Percentiles rank a stretch among this genome's conserved stretches.
Evolutionary conservation across 2,888 invertebrate species (phyloP).

Genomic region (Dryomyza anilis): DNA sequence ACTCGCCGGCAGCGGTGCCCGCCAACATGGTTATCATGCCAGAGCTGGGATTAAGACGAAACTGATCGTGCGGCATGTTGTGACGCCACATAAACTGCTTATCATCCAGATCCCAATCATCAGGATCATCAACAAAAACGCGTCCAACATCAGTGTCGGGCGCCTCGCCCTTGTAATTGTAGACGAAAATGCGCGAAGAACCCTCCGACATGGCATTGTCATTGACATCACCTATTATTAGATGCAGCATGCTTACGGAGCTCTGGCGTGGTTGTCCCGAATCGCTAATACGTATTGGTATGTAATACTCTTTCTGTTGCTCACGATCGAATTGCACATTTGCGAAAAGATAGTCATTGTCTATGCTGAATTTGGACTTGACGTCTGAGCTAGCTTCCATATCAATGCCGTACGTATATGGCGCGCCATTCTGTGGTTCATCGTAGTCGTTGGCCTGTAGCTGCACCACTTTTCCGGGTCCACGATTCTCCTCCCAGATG

Average conservation of each 20-base stretch:
- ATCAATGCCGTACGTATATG: constrained; percentile 72
- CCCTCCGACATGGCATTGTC: constrained; percentile 91
- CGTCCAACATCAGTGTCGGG: constrained; percentile 86
- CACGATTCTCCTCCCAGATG: constrained; percentile 82
- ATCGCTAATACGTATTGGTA: constrained; percentile 90
- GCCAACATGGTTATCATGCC: constrained; percentile 89
- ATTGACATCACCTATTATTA: constrained; percentile 93
- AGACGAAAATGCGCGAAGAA: constrained; percentile 88
- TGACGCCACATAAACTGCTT: constrained; percentile 80
- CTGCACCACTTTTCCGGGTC: constrained; percentile 71
- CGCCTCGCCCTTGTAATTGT: constrained; percentile 87
- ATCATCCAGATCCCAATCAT: constrained; percentile 96
- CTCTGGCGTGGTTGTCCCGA: constrained; percentile 76
- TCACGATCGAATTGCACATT: constrained; percentile 84
- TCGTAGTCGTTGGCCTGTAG: constrained; percentile 82
- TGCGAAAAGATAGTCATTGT: constrained; percentile 73
- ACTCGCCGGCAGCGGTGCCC: constrained; percentile 76
- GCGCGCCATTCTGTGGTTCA: constrained; percentile 81
- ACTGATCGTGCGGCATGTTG: constrained; percentile 66
- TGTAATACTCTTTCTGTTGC: constrained; percentile 80
- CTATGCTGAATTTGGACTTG: constrained; percentile 73
- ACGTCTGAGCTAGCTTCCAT: constrained; percentile 71
- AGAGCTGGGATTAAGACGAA: constrained; percentile 74
- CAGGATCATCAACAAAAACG: constrained; percentile 86
- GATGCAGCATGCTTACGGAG: constrained; percentile 81